phyloP scores from a whole-genome alignment of 2,113 vertebrate species.

The Monopterus albus region DNA sequence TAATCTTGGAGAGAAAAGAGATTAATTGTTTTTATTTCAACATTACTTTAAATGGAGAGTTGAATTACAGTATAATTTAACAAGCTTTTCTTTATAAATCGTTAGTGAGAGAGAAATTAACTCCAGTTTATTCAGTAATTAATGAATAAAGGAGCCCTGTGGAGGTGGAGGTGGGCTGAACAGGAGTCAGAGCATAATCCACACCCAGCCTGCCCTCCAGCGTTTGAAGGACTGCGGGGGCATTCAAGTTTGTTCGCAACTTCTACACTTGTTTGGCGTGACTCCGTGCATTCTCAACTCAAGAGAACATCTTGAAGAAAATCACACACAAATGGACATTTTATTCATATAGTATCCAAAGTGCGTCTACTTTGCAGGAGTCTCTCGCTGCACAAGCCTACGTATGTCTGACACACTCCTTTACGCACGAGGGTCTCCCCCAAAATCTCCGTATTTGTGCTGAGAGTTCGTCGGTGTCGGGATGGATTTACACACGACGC shows the following conservation, averaged over 20 bases:
- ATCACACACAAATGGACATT: background rate
- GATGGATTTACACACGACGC: constrained; percentile 46
- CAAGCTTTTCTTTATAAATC: constrained; percentile 2
- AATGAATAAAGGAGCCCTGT: background rate
- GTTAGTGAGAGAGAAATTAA: background rate
- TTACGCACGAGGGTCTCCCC: constrained; percentile 74
- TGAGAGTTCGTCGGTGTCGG: constrained; percentile 28
- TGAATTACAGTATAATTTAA: background rate
- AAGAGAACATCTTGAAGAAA: background rate
- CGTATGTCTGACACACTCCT: constrained; percentile 66
- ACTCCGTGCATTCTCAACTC: constrained; percentile 6
- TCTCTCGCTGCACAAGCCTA: constrained; percentile 43
- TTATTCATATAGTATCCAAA: background rate
- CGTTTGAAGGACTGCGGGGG: constrained; percentile 12
- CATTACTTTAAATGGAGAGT: background rate
- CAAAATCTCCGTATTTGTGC: constrained; percentile 41
- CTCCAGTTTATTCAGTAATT: background rate
- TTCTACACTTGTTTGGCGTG: constrained; percentile 8
- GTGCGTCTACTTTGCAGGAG: constrained; percentile 25
- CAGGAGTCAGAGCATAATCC: constrained; percentile 6
- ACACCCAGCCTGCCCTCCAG: constrained; percentile 11
- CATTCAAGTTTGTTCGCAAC: constrained; percentile 19
- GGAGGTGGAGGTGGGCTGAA: constrained; percentile 18
- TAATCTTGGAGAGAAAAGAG: too few relatives aligned
- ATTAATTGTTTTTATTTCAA: background rate